Evolutionary conservation across 1,140 invertebrate genomes (phyloP).

Genomic region (Drosophila ercepeae): DNA sequence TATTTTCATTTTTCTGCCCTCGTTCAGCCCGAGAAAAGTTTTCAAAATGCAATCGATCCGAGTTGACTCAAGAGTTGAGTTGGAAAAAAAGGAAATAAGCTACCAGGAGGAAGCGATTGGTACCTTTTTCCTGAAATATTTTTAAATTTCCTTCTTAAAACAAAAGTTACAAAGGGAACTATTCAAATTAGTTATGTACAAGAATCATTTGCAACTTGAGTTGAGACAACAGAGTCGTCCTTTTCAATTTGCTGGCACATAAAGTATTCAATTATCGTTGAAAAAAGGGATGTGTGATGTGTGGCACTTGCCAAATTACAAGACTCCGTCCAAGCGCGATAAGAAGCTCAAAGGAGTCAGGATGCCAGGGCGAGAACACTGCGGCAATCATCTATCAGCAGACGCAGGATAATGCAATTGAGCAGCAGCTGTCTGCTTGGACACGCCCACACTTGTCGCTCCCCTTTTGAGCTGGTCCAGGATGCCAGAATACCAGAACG

Average conservation of each 20-base stretch:
- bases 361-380: conserved; percentile 14
- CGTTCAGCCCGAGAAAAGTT: conserved; percentile 12
- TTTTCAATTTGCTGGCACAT: conserved; percentile 22
- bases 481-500: background rate
- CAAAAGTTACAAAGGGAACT: too few species aligned
- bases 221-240: conserved; percentile 9
- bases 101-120: conserved; percentile 7
- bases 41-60: conserved; percentile 34
- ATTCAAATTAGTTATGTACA: background rate
- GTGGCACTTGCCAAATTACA: conserved; percentile 63
- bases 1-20: conserved; percentile 13
- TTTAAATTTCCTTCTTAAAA: background rate
- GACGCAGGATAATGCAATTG: conserved; percentile 58
- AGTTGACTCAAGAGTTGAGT: conserved; percentile 27
- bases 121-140: conserved; percentile 4
- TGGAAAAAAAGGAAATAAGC: conserved; percentile 18
- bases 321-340: conserved; percentile 32
- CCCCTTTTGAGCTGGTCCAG: background rate
- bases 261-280: conserved; percentile 47
- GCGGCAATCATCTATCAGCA: conserved; percentile 50
- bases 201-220: conserved; percentile 8
- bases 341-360: conserved; percentile 19
- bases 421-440: conserved; percentile 50
- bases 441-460: conserved; percentile 36
- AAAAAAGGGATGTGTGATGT: background rate